phyloP scores from a whole-genome alignment of 1,140 invertebrate genomes.

The Trichomalopsis sarcophagae region DNA sequence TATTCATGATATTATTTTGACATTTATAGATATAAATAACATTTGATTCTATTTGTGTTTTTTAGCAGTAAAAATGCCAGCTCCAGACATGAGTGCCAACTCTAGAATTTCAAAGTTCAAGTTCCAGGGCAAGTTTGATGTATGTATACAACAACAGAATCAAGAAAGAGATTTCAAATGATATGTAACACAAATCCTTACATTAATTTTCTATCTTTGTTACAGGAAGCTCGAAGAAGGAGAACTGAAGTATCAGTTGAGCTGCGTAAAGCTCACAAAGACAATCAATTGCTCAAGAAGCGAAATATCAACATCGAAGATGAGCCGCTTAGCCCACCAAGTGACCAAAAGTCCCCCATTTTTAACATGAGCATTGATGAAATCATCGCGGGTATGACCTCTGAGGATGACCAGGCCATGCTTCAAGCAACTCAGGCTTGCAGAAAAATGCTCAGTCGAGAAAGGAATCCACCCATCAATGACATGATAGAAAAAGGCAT shows the following conservation, averaged over 20 bases:
- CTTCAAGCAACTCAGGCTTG: constrained; percentile 84
- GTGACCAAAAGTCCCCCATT: constrained; percentile 75
- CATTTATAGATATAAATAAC: neutral
- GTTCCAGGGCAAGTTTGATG: constrained; percentile 49
- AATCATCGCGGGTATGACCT: constrained; percentile 80
- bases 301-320: constrained; percentile 86
- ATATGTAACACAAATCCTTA: neutral
- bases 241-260: constrained; percentile 92
- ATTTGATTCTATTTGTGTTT: neutral
- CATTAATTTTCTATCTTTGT: constrained; percentile 27
- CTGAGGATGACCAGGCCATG: constrained; percentile 78
- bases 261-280: constrained; percentile 93
- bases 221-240: constrained; percentile 89
- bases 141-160: neutral
- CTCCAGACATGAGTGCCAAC: constrained; percentile 31
- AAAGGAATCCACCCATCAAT: constrained; percentile 96
- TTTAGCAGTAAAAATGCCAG: constrained; percentile 47
- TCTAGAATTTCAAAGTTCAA: constrained; percentile 46
- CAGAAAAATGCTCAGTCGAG: constrained; percentile 92
- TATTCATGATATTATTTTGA: neutral
- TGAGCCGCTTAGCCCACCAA: constrained; percentile 73
- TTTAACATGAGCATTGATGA: constrained; percentile 76
- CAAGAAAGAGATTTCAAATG: neutral
- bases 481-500: constrained; percentile 90
- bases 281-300: constrained; percentile 96